Conservation (phyloP, 2,113 vertebrate species). For the Platysteira castanea region DNA sequence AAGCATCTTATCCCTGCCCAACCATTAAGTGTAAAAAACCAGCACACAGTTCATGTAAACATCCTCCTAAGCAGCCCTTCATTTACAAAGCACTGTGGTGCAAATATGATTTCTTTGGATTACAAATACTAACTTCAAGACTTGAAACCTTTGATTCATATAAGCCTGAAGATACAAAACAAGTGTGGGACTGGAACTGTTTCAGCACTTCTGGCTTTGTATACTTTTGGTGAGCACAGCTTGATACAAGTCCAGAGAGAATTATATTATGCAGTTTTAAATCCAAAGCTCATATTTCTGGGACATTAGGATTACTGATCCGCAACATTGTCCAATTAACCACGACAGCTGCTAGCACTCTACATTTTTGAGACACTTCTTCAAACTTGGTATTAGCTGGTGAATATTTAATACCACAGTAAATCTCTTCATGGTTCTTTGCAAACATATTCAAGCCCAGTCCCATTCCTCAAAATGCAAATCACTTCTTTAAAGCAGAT, state of each 20-base stretch:
- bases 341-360: neutral
- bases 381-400: neutral
- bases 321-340: neutral
- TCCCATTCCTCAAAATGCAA: neutral
- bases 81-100: neutral
- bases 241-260: neutral
- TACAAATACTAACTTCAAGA: neutral
- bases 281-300: neutral
- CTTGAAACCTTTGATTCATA: neutral
- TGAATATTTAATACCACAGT: neutral
- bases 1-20: neutral
- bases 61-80: neutral
- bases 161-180: neutral
- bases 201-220: neutral
- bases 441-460: neutral
- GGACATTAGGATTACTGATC: neutral
- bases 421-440: neutral
- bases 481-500: neutral
- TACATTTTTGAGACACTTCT: neutral
- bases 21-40: neutral
- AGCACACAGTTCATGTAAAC: neutral
- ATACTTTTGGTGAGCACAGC: neutral
- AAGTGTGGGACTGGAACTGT: neutral
- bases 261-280: neutral
- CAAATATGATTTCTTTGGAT: neutral